A percentile compares a stretch with the other conserved stretches of the same genome.
Evolutionary conservation across 2,113 vertebrate genomes (phyloP).

Genomic region (Lutjanus erythropterus): DNA sequence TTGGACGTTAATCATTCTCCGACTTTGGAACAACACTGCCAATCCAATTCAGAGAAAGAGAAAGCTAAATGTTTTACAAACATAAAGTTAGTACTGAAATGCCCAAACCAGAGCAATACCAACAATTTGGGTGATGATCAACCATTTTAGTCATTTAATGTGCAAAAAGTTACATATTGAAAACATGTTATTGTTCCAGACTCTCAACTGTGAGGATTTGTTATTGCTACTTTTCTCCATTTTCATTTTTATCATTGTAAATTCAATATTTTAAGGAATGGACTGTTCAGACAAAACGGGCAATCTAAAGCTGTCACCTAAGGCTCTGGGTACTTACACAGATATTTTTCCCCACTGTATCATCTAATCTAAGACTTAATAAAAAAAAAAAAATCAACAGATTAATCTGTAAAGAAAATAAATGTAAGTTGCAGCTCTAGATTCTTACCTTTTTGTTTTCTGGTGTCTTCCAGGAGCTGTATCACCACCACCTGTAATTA

Average conservation of each 20-base stretch:
- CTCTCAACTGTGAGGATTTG: background rate
- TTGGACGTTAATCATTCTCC: background rate
- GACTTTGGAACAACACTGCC: background rate
- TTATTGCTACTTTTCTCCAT: background rate
- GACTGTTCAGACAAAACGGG: too few species aligned
- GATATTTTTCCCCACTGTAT: background rate
- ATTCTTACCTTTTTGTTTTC: slow-evolving; percentile 14
- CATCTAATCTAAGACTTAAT: too few species aligned
- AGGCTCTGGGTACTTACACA: background rate
- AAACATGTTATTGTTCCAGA: too few species aligned
- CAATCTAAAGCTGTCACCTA: background rate
- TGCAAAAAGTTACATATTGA: too few species aligned
- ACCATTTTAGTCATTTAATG: background rate
- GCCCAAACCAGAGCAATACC: too few species aligned
- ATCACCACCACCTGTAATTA: background rate
- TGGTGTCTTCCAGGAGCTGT: background rate
- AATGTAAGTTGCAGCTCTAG: background rate
- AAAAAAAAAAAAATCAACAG: background rate
- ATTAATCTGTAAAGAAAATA: background rate
- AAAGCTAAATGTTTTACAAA: background rate
- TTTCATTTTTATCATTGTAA: background rate
- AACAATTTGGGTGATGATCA: background rate
- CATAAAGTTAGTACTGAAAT: background rate
- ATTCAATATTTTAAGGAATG: background rate
- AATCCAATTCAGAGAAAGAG: background rate